These are phyloP conservation scores for Rhysida immarginata DNA, from an alignment of 1,140 invertebrate species.

Conservation along the genomic window DNA sequence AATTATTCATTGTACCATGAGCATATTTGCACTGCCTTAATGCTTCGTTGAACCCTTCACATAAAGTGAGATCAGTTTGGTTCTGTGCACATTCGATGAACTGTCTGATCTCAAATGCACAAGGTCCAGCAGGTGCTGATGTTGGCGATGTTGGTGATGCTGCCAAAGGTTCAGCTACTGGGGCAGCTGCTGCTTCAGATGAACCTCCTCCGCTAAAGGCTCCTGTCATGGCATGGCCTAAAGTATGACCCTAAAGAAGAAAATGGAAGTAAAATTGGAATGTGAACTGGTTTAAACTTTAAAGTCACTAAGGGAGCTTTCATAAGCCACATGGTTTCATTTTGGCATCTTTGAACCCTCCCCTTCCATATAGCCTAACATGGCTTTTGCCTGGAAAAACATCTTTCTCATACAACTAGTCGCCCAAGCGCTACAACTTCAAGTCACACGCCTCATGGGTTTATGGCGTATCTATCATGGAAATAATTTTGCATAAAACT, in stretches of 20 bases:
- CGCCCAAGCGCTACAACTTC: too few species aligned
- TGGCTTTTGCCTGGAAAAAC: too few species aligned
- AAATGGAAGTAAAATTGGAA: too few species aligned
- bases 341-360: too few species aligned
- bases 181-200: constrained; percentile 35
- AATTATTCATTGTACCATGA: constrained; percentile 8
- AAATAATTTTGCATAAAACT: too few species aligned
- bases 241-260: constrained; percentile 53
- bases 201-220: constrained; percentile 63
- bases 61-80: constrained; percentile 65
- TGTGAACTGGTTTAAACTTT: too few species aligned
- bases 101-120: constrained; percentile 76
- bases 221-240: constrained; percentile 69
- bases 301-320: too few species aligned
- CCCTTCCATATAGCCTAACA: too few species aligned
- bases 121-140: constrained; percentile 39
- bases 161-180: constrained; percentile 25
- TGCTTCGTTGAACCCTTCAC: constrained; percentile 85
- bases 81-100: constrained; percentile 75
- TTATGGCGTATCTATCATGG: too few species aligned
- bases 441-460: too few species aligned
- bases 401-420: too few species aligned
- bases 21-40: constrained; percentile 57
- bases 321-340: too few species aligned
- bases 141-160: constrained; percentile 23